These are phyloP conservation scores for Ichneumoninae sp. DNA, from an alignment of 2,888 invertebrate species.

Conservation along the genomic window DNA sequence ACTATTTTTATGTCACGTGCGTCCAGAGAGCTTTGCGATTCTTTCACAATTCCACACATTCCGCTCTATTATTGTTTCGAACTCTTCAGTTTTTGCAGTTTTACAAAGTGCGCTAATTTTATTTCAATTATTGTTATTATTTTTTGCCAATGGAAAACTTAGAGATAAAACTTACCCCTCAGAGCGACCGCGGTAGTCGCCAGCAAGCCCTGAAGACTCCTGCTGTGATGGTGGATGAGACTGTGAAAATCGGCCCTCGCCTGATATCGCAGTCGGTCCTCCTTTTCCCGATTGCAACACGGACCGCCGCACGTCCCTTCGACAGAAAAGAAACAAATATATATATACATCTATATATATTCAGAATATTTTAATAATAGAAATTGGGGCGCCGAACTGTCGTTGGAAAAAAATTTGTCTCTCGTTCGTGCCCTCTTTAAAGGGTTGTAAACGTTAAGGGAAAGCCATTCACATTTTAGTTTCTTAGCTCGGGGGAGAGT, in stretches of 20 bases:
- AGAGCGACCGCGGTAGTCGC: slow-evolving; percentile 90
- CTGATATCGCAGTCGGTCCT: slow-evolving; percentile 86
- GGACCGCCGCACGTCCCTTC: slow-evolving; percentile 88
- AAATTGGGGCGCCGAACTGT: slow-evolving; percentile 22
- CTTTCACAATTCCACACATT: not conserved
- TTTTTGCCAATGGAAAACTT: not conserved
- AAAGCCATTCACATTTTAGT: not conserved
- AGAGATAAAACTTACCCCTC: slow-evolving; percentile 88
- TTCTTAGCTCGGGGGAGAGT: not conserved
- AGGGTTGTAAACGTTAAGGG: not conserved
- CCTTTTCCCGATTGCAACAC: slow-evolving; percentile 89
- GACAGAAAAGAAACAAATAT: slow-evolving; percentile 48
- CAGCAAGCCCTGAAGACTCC: slow-evolving; percentile 90
- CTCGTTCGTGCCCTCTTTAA: not conserved
- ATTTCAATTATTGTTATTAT: not conserved
- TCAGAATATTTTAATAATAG: slow-evolving; percentile 35
- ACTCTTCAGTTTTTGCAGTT: not conserved
- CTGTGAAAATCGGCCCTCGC: slow-evolving; percentile 88
- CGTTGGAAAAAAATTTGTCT: slow-evolving; percentile 5
- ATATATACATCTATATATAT: slow-evolving; percentile 10
- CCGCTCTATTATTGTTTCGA: not conserved
- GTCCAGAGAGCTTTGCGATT: slow-evolving; percentile 20
- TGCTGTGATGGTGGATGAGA: slow-evolving; percentile 89
- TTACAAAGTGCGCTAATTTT: not conserved
- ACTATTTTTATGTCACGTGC: slow-evolving; percentile 55